phyloP scores from a whole-genome alignment of 1,140 invertebrate genomes.

The Armadillidium nasatum region DNA sequence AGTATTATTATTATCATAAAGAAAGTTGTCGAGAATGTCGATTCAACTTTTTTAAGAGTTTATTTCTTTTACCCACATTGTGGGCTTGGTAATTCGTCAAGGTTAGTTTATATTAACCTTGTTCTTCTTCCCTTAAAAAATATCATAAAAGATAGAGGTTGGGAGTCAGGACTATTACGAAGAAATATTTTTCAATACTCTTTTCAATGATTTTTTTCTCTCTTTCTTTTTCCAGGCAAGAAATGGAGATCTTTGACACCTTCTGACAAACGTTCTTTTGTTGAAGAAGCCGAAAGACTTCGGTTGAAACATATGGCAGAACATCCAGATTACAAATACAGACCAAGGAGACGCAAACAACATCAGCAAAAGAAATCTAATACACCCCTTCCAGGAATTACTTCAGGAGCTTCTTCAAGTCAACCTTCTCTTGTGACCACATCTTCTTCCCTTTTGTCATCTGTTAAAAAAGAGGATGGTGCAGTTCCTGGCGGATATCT shows the following conservation, averaged over 20 bases:
- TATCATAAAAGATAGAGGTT: too few species aligned
- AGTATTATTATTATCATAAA: too few species aligned
- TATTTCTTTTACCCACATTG: too few species aligned
- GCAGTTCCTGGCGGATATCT: conserved; percentile 29
- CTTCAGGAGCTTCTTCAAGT: conserved; percentile 20
- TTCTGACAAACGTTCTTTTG: conserved; percentile 81
- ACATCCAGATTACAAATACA: conserved; percentile 96
- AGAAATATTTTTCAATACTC: too few species aligned
- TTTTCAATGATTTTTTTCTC: not conserved
- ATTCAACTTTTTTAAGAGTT: too few species aligned
- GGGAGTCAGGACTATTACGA: too few species aligned
- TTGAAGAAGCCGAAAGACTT: conserved; percentile 87
- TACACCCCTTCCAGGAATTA: conserved; percentile 15
- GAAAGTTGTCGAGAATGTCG: too few species aligned
- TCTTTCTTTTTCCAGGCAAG: conserved; percentile 64
- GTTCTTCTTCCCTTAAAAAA: too few species aligned
- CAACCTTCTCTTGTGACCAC: conserved; percentile 23
- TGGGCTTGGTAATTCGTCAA: too few species aligned
- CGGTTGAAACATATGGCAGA: conserved; percentile 93
- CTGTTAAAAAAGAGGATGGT: conserved; percentile 26
- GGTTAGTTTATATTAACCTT: too few species aligned
- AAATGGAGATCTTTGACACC: conserved; percentile 91
- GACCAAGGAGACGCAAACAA: conserved; percentile 81
- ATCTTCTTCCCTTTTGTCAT: conserved; percentile 3
- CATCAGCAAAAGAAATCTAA: conserved; percentile 46